Percentiles rank a stretch among this genome's conserved stretches.
Conservation (phyloP, 2,797 vertebrate species). For the Myripristis jacobus region DNA sequence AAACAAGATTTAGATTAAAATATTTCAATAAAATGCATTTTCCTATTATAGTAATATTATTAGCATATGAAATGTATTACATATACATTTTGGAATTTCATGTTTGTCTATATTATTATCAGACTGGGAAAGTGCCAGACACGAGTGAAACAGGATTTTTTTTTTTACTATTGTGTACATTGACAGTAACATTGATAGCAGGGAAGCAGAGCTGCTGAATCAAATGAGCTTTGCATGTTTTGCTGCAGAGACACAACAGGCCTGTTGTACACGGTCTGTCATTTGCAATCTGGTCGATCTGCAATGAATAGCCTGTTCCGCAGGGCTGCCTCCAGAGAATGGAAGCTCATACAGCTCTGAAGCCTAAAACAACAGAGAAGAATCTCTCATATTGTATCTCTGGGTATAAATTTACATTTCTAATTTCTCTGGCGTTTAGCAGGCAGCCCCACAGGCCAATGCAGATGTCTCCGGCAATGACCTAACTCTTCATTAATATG, state of each 20-base stretch:
- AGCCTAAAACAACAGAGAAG: constrained; percentile 77
- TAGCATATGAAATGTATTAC: neutral
- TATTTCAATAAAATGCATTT: constrained; percentile 21
- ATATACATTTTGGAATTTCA: constrained; percentile 6
- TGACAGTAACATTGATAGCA: constrained; percentile 48
- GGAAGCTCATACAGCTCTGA: constrained; percentile 67
- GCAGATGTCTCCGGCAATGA: constrained; percentile 83
- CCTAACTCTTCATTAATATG: constrained; percentile 85
- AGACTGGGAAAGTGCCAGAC: no score
- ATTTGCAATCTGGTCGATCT: constrained; percentile 81
- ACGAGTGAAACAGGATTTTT: constrained; percentile 15
- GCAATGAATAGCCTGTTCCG: constrained; percentile 78
- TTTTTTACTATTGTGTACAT: constrained; percentile 31
- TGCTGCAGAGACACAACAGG: constrained; percentile 73
- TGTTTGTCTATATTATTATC: constrained; percentile 28
- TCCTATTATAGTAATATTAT: neutral
- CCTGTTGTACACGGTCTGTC: constrained; percentile 75
- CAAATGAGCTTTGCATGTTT: constrained; percentile 75
- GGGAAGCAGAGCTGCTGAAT: constrained; percentile 59
- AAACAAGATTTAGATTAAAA: neutral
- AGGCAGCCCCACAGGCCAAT: constrained; percentile 76
- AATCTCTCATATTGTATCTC: constrained; percentile 80
- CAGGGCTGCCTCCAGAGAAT: constrained; percentile 79
- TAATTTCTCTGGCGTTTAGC: constrained; percentile 80
- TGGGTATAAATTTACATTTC: constrained; percentile 82